These are phyloP conservation scores for Papilio protenor DNA, from an alignment of 2,888 invertebrate genomes.

Conservation along the genomic window DNA sequence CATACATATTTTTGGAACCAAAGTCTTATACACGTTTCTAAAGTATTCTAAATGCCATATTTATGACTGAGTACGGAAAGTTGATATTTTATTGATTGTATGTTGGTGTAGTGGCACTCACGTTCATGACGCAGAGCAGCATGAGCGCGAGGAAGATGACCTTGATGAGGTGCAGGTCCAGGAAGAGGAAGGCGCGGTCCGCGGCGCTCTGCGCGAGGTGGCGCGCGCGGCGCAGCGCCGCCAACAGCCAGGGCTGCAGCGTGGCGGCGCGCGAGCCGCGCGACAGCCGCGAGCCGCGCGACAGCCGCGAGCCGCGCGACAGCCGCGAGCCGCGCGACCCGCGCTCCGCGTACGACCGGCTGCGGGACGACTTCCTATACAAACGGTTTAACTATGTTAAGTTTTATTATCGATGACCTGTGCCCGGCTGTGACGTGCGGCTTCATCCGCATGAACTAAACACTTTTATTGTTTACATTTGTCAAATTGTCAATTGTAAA, in stretches of 20 bases:
- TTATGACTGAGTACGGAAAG: too few species aligned
- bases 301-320: too few species aligned
- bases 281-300: slow-evolving; percentile 51
- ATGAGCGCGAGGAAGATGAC: slow-evolving; percentile 92
- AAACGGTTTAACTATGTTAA: neutral
- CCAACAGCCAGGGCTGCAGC: slow-evolving; percentile 42
- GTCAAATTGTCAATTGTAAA: too few species aligned
- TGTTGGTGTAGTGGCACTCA: slow-evolving; percentile 73
- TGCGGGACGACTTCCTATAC: slow-evolving; percentile 59
- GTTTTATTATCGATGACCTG: too few species aligned
- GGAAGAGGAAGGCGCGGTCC: slow-evolving; percentile 90
- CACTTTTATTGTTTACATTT: too few species aligned
- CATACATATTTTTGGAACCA: too few species aligned
- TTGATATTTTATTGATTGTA: neutral
- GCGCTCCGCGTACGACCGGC: slow-evolving; percentile 49
- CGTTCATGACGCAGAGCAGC: slow-evolving; percentile 91
- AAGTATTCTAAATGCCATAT: too few species aligned
- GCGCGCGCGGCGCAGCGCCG: slow-evolving; percentile 35
- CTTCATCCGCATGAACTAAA: too few species aligned
- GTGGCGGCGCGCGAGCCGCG: slow-evolving; percentile 45
- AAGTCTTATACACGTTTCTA: too few species aligned
- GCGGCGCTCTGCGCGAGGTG: slow-evolving; percentile 51
- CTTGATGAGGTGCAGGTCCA: slow-evolving; percentile 97
- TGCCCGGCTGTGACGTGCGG: too few species aligned
- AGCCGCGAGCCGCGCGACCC: too few species aligned